Base-by-base conservation (phyloP, 2,888 invertebrate species). In the Chesias legatella region DNA sequence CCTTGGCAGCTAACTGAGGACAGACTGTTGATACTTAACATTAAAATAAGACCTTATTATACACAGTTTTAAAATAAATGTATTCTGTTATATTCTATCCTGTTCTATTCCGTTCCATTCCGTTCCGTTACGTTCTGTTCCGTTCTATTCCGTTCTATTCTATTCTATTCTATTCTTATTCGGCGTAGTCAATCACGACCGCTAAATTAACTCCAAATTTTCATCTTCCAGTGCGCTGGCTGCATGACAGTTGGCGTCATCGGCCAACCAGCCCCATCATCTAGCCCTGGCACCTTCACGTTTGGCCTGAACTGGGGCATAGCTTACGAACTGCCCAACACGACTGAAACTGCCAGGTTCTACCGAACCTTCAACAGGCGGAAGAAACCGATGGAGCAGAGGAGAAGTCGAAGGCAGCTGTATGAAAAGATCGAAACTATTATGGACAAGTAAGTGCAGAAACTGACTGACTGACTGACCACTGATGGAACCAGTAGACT, bases 271-370 rank as follows among this genome's bases (percentile, higher is more conserved):
- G 64, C 89, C 0, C 81, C 86, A 1, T 42, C 80, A 1, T 80
- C 89, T 0, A 44, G 72, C 0, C 83, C 89, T 2, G 88, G 90
- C 5, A 90, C 90, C 36, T 90, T 92, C 56, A 92, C 92, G 3
- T 92, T 92, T 67, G 93, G 92, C 0, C 67, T 93, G 22, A 93
- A 93, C 65, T 93, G 93, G 92, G 93, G 92, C 35, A 90, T 93
- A 22, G 92, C 93, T 0, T 93, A 93, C 48, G 81, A 91, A 51
- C 68, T 91, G 38, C 91, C 91, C 0, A 91, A 91, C 45, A 76
- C 84, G 10, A 90, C 90, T 0, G 89, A 90, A 62, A 89, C 89
- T 0, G 48, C 79, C 0, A 50, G 40, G 1, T 77, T 79, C 28
- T 79, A 73, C 34, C 66, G 67, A 24, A 58, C 53, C n/a, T 72